Conservation (phyloP, 2,797 vertebrate species). For the Okamejei kenojei region DNA sequence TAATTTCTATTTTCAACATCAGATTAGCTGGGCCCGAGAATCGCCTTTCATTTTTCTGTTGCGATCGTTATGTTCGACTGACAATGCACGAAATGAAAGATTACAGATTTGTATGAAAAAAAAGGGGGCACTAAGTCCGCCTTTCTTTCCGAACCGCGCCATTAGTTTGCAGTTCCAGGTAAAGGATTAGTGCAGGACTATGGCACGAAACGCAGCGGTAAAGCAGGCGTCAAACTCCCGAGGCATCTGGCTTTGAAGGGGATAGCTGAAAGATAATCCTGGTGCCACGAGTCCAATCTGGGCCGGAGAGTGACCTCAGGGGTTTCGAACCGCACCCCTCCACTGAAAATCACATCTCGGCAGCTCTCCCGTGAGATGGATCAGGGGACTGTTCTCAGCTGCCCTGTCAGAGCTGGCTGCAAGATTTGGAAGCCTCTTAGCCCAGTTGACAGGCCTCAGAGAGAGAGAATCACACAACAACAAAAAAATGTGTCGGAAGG, state of each 20-base stretch:
- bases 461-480: constrained; percentile 53
- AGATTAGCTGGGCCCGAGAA: not conserved
- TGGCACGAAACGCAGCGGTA: constrained; percentile 45
- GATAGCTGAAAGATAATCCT: constrained; percentile 53
- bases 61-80: not conserved
- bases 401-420: constrained; percentile 62
- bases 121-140: not conserved
- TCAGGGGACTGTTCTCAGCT: constrained; percentile 65
- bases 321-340: constrained; percentile 62
- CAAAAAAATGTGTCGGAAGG: constrained; percentile 42
- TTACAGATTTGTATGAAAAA: not conserved
- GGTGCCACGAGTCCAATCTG: constrained; percentile 51
- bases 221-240: constrained; percentile 45
- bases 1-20: not conserved
- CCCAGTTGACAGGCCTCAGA: constrained; percentile 67
- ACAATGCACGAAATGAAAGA: not conserved
- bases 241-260: constrained; percentile 47
- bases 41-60: not conserved
- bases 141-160: not conserved
- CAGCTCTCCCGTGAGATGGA: constrained; percentile 60
- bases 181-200: constrained; percentile 40
- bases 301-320: constrained; percentile 58
- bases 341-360: constrained; percentile 67
- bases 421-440: constrained; percentile 70
- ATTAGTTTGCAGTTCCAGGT: constrained; percentile 19